A percentile compares a stretch with the other conserved stretches of the same genome.
Conservation (phyloP, 1,140 invertebrate genomes). For the Drosophila sucinea region DNA sequence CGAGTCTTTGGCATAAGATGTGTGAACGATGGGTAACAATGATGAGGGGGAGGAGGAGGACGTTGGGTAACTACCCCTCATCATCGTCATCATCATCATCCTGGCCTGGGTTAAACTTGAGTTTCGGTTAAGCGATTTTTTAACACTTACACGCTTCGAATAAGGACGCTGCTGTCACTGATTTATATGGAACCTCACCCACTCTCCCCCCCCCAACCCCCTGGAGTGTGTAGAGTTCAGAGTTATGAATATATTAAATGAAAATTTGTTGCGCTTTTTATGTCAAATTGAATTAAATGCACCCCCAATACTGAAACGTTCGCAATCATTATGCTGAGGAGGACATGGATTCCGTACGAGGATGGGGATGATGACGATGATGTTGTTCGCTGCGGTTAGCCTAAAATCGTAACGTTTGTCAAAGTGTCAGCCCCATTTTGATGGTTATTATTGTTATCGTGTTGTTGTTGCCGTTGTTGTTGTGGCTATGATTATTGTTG, state of each 20-base stretch:
- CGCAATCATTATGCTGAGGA: constrained; percentile 30
- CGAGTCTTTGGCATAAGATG: constrained; percentile 30
- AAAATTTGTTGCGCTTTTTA: constrained; percentile 68
- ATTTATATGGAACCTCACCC: constrained; percentile 53
- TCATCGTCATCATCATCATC: constrained; percentile 12
- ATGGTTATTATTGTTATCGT: constrained; percentile 22
- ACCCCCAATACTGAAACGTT: constrained; percentile 10
- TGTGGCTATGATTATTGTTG: constrained; percentile 30
- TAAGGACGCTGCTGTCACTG: constrained; percentile 56
- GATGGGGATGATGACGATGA: constrained; percentile 17
- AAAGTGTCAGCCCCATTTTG: constrained; percentile 70
- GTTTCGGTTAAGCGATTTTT: constrained; percentile 67
- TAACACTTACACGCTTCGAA: constrained; percentile 80
- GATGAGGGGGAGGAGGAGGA: neutral
- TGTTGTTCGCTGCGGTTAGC: constrained; percentile 40
- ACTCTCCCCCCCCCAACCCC: constrained; percentile 25
- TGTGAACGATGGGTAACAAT: constrained; percentile 14
- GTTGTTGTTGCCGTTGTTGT: constrained; percentile 18
- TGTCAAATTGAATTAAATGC: constrained; percentile 56
- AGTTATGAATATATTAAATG: constrained; percentile 75
- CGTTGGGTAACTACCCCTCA: neutral
- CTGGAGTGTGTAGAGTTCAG: neutral
- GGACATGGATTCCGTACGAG: constrained; percentile 1
- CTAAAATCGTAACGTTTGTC: constrained; percentile 74
- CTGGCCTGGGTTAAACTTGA: constrained; percentile 55